Conservation (phyloP, 2,888 invertebrate genomes). For the Podabrus alpinus region DNA sequence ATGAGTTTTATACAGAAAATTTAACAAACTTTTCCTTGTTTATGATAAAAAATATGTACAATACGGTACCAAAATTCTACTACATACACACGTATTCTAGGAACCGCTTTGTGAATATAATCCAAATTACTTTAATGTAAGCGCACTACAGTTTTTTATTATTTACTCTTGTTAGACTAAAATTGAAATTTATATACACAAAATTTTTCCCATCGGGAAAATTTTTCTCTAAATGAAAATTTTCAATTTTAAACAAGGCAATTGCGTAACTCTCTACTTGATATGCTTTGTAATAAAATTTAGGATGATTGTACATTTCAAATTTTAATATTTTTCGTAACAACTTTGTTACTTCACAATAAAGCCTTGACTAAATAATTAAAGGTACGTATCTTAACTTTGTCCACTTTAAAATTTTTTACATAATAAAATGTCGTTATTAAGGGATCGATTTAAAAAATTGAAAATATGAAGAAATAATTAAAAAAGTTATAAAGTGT, state of each 20-base stretch:
- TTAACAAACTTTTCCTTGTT: too few species aligned
- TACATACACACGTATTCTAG: too few species aligned
- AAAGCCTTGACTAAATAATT: background rate
- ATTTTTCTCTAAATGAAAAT: background rate
- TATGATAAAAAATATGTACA: too few species aligned
- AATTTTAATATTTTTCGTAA: background rate
- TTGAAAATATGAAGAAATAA: background rate
- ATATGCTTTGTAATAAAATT: background rate
- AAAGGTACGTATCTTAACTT: background rate
- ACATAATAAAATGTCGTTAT: background rate
- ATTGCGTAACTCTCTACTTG: background rate
- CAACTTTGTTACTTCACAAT: background rate
- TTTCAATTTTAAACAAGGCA: background rate
- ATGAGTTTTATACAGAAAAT: too few species aligned
- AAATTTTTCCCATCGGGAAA: background rate
- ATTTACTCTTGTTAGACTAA: background rate
- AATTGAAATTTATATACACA: background rate
- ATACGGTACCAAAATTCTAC: too few species aligned
- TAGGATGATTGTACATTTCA: background rate
- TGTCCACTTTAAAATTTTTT: background rate
- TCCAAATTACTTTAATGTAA: background rate
- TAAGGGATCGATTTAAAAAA: background rate
- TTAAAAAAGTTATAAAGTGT: background rate
- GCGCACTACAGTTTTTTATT: background rate
- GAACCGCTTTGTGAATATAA: background rate